phyloP scores from a whole-genome alignment of 1,140 invertebrate species.

The Papilio dardanus region DNA sequence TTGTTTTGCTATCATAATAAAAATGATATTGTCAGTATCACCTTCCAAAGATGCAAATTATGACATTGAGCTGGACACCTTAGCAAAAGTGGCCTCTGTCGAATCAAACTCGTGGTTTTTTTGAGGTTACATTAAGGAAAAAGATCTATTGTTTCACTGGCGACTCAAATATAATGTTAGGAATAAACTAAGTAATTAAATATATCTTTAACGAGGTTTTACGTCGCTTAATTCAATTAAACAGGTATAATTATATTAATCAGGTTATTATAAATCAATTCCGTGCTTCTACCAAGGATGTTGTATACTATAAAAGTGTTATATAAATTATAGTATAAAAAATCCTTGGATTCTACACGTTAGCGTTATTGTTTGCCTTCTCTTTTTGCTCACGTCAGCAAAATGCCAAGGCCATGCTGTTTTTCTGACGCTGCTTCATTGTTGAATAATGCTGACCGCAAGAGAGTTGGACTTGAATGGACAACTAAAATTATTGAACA shows the following conservation, averaged over 20 bases:
- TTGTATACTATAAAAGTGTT: too few species aligned
- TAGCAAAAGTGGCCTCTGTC: background rate
- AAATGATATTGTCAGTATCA: background rate
- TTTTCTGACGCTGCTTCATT: background rate
- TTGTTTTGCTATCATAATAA: too few species aligned
- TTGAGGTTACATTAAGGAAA: conserved; percentile 4
- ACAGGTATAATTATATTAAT: background rate
- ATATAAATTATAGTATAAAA: too few species aligned
- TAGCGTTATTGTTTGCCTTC: background rate
- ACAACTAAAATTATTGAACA: background rate
- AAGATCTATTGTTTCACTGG: background rate
- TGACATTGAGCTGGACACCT: background rate
- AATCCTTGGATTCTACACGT: conserved; percentile 10
- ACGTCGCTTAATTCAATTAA: background rate
- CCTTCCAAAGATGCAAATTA: background rate
- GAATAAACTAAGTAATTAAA: background rate
- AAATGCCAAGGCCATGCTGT: background rate
- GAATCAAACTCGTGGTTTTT: background rate
- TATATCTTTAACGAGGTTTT: background rate
- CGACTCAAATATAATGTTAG: background rate
- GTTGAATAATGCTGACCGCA: background rate
- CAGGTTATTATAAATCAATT: background rate
- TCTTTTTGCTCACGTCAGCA: background rate
- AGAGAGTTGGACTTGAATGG: background rate
- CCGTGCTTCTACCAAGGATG: conserved; percentile 10